A percentile compares a stretch with the other conserved stretches of the same genome.
Conservation (phyloP, 1,140 invertebrate species). For the Anoplophora glabripennis region DNA sequence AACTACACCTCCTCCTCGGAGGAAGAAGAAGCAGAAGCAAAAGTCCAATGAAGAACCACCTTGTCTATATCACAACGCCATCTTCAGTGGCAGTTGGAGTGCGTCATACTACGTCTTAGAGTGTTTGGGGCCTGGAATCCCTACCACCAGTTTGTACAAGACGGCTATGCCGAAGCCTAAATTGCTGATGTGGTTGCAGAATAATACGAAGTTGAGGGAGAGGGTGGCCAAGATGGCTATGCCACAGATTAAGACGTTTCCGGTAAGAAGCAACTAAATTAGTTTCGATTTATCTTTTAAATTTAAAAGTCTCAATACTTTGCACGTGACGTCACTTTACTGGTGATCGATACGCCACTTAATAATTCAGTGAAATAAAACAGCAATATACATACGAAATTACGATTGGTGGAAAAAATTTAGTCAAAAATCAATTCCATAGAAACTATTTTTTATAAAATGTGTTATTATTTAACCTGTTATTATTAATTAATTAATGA, state of each 20-base stretch:
- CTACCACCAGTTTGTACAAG: slow-evolving; percentile 68
- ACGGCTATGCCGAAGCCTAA: slow-evolving; percentile 59
- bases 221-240: slow-evolving; percentile 69
- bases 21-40: slow-evolving; percentile 41
- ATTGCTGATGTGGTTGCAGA: slow-evolving; percentile 65
- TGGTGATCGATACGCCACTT: too few relatives aligned
- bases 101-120: slow-evolving; percentile 72
- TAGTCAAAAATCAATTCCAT: too few relatives aligned
- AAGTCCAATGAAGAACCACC: slow-evolving; percentile 45
- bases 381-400: too few relatives aligned
- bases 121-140: slow-evolving; percentile 81
- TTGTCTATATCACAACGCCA: slow-evolving; percentile 73
- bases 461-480: too few relatives aligned
- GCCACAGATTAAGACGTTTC: slow-evolving; percentile 80
- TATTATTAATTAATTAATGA: too few relatives aligned
- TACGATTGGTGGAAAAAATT: too few relatives aligned
- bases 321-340: too few relatives aligned
- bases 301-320: too few relatives aligned
- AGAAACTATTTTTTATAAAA: too few relatives aligned
- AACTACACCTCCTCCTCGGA: slow-evolving; percentile 40
- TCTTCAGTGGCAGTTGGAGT: slow-evolving; percentile 64
- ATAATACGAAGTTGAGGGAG: slow-evolving; percentile 67
- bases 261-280: too few relatives aligned
- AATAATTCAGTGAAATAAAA: too few relatives aligned
- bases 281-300: too few relatives aligned